Conservation (phyloP, 2,888 invertebrate genomes). For the Meteorus cinctellus region DNA sequence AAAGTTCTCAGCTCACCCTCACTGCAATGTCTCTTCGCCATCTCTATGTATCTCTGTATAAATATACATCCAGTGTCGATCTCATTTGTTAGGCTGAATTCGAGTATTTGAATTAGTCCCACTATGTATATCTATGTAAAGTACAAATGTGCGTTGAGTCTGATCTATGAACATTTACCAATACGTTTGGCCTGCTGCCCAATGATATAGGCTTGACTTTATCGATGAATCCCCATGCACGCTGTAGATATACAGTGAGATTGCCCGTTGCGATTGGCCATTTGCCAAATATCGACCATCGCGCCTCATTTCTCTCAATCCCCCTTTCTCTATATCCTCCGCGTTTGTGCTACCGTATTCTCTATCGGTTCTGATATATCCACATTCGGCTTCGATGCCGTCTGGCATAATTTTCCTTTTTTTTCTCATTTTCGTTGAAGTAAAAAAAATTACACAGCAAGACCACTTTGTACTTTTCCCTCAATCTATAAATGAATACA, state of each 20-base stretch:
- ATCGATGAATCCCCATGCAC: slow-evolving; percentile 55
- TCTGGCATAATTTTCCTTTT: background rate
- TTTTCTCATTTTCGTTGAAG: background rate
- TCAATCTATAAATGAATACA: too few relatives aligned
- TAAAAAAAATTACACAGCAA: background rate
- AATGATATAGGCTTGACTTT: slow-evolving; percentile 53
- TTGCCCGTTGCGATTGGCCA: slow-evolving; percentile 58
- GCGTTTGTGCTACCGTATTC: slow-evolving; percentile 8
- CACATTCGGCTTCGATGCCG: background rate
- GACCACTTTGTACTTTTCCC: too few relatives aligned
- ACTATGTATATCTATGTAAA: background rate
- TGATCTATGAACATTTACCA: slow-evolving; percentile 31
- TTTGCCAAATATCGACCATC: slow-evolving; percentile 53
- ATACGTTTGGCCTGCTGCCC: slow-evolving; percentile 56
- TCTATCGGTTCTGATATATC: slow-evolving; percentile 1
- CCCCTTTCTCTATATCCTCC: slow-evolving; percentile 18
- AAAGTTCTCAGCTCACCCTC: slow-evolving; percentile 2
- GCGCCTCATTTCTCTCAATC: slow-evolving; percentile 43
- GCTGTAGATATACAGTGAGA: slow-evolving; percentile 45
- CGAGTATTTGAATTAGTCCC: slow-evolving; percentile 24
- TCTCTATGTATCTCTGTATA: background rate
- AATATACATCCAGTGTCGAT: background rate
- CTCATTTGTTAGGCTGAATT: slow-evolving; percentile 14
- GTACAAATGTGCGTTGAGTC: slow-evolving; percentile 14
- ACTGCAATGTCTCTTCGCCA: background rate